Percentiles rank a stretch among this genome's conserved stretches.
phyloP scores from a whole-genome alignment of 2,888 invertebrate genomes.

The Cancer borealis region DNA sequence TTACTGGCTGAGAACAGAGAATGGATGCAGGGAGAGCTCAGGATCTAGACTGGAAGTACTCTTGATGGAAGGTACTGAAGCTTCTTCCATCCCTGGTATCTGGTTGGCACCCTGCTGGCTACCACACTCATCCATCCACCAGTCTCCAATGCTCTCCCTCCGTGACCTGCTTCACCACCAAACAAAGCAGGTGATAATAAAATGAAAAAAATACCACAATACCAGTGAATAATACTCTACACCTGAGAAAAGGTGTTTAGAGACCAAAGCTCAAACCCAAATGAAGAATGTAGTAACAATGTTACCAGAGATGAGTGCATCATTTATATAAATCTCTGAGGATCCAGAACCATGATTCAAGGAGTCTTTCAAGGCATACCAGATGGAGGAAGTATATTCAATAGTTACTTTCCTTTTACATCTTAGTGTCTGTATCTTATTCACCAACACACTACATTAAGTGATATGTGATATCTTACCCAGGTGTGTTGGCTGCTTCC shows the following conservation, averaged over 20 bases:
- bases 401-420: neutral
- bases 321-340: no score
- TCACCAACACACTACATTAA: neutral
- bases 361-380: no score
- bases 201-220: neutral
- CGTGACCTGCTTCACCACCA: constrained; percentile 54
- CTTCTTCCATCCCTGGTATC: constrained; percentile 59
- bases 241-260: neutral
- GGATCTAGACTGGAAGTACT: constrained; percentile 71
- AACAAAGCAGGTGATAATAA: neutral
- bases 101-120: constrained; percentile 50
- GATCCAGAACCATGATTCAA: neutral
- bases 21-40: constrained; percentile 68
- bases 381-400: no score
- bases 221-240: neutral
- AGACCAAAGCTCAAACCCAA: neutral
- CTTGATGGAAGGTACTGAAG: constrained; percentile 72
- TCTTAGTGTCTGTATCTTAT: neutral
- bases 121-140: constrained; percentile 69
- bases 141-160: constrained; percentile 69
- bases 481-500: constrained; percentile 65
- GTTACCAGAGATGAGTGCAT: neutral
- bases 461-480: constrained; percentile 42
- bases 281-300: neutral
- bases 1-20: constrained; percentile 71